Percentiles rank a stretch among this genome's conserved stretches.
Conservation (phyloP, 2,113 vertebrate genomes). For the Dicrurus megarhynchus region DNA sequence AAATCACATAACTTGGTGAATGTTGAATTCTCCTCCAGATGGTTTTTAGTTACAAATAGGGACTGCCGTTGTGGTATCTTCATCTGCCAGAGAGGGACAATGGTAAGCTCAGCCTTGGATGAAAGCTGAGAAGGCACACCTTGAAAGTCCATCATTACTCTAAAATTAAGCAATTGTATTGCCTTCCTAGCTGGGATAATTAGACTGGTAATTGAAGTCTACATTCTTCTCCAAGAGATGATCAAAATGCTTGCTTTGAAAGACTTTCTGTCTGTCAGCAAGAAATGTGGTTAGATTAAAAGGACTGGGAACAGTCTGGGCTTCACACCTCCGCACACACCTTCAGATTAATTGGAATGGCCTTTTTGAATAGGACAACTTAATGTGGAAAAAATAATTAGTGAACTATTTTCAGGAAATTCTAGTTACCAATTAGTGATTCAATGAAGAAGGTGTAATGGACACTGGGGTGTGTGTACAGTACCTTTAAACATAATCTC, state of each 20-base stretch:
- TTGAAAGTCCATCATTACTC: conserved; percentile 42
- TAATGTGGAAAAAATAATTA: conserved; percentile 54
- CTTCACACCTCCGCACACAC: not conserved
- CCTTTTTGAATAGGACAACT: conserved; percentile 30
- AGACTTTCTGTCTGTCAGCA: conserved; percentile 39
- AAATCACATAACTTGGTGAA: not conserved
- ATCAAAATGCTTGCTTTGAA: conserved; percentile 53
- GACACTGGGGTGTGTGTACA: not conserved
- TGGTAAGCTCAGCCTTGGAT: not conserved
- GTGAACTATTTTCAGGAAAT: conserved; percentile 41
- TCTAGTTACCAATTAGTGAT: conserved; percentile 27
- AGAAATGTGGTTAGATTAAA: conserved; percentile 59
- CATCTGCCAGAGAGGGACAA: not conserved
- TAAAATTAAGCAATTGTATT: conserved; percentile 47
- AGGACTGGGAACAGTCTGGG: conserved; percentile 54
- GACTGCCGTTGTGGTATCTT: not conserved
- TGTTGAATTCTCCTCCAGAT: not conserved
- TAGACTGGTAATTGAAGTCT: conserved; percentile 53
- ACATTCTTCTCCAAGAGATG: conserved; percentile 32
- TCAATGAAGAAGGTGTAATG: not conserved
- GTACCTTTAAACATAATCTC: not conserved
- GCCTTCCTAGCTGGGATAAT: conserved; percentile 47
- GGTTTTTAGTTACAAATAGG: not conserved
- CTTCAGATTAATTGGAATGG: conserved; percentile 36
- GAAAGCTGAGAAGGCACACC: conserved; percentile 7